Percentiles rank a stretch among this genome's conserved stretches.
Conservation (phyloP, 2,797 vertebrate species). For the Triplophysa bombifrons region DNA sequence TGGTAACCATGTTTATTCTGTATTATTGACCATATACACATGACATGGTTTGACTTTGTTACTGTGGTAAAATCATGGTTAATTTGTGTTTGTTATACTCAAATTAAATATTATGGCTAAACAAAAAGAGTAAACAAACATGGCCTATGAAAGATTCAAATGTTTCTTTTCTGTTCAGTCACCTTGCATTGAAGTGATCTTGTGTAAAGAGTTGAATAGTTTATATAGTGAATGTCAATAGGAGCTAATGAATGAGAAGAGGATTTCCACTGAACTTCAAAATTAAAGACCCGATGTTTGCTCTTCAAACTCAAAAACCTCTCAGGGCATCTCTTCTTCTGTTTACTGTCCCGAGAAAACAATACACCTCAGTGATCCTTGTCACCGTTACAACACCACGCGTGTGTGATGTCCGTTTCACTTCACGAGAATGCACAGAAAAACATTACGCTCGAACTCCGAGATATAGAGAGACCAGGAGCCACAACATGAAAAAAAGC, state of each 20-base stretch:
- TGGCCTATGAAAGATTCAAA: no score
- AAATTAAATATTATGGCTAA: background rate
- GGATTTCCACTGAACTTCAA: conserved; percentile 52
- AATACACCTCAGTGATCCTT: conserved; percentile 50
- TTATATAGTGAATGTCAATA: background rate
- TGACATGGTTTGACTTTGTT: no score
- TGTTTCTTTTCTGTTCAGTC: background rate
- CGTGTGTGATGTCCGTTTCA: conserved; percentile 36
- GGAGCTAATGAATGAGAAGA: conserved; percentile 45
- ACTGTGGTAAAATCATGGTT: no score
- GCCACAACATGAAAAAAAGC: conserved; percentile 49
- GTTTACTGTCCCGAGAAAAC: conserved; percentile 74
- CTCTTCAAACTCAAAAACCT: conserved; percentile 75
- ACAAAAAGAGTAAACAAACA: no score
- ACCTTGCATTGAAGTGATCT: background rate
- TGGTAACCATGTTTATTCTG: no score
- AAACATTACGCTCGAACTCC: background rate
- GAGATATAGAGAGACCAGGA: conserved; percentile 47
- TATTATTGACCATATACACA: no score
- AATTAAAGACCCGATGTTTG: conserved; percentile 73
- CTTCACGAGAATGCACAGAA: conserved; percentile 13
- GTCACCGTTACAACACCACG: conserved; percentile 41
- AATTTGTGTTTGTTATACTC: background rate
- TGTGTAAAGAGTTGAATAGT: conserved; percentile 1
- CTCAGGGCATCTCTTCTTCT: conserved; percentile 77